phyloP scores from a whole-genome alignment of 1,140 invertebrate genomes.

The Drepana arcuata region DNA sequence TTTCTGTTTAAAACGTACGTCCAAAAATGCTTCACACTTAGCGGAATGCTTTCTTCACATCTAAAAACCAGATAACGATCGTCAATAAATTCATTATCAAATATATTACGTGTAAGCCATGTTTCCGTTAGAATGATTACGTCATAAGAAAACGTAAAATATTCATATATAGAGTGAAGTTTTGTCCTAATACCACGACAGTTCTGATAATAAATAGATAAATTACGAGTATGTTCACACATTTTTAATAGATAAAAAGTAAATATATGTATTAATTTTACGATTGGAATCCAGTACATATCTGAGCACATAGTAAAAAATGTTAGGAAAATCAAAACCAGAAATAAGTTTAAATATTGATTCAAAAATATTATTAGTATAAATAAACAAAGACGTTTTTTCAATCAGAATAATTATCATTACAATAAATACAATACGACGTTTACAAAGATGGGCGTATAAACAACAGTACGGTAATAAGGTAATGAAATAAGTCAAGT shows the following conservation, averaged over 20 bases:
- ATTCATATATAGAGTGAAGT: slow-evolving; percentile 13
- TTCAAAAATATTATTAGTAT: too few relatives aligned
- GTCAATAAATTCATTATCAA: slow-evolving; percentile 14
- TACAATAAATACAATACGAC: too few relatives aligned
- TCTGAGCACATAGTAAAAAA: not conserved
- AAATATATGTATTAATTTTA: not conserved
- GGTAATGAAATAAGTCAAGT: too few relatives aligned
- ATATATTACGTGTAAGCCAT: slow-evolving; percentile 11
- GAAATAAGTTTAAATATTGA: too few relatives aligned
- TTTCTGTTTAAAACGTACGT: not conserved
- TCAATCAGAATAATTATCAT: too few relatives aligned
- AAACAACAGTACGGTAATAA: too few relatives aligned
- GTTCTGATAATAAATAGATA: slow-evolving; percentile 21
- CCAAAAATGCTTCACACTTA: slow-evolving; percentile 6
- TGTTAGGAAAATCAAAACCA: too few relatives aligned
- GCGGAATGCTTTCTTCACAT: slow-evolving; percentile 3
- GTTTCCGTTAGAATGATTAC: slow-evolving; percentile 16
- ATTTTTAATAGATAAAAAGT: not conserved
- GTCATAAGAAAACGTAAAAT: slow-evolving; percentile 11
- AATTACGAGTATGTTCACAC: slow-evolving; percentile 1
- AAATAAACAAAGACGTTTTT: too few relatives aligned
- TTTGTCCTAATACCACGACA: slow-evolving; percentile 19
- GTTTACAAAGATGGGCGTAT: too few relatives aligned
- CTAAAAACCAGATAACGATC: slow-evolving; percentile 13
- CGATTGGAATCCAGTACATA: too few relatives aligned